Percentiles rank a stretch among this genome's conserved stretches.
Conservation (phyloP, 2,113 vertebrate species). For the Tyto alba region DNA sequence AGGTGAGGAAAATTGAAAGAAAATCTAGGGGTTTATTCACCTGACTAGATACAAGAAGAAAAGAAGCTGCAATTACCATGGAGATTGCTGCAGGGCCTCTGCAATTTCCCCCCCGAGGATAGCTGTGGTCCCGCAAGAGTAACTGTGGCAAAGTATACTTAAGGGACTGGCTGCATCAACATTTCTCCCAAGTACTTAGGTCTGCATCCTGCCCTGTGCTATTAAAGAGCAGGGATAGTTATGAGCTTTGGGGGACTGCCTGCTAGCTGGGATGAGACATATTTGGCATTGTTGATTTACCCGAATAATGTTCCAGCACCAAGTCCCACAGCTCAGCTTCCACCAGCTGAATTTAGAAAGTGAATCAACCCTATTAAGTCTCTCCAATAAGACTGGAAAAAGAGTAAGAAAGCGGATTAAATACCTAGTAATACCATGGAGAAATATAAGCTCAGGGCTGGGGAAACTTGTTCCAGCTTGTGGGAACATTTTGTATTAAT, state of each 20-base stretch:
- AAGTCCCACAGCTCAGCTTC: not conserved
- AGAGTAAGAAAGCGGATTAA: not conserved
- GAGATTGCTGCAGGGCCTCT: not conserved
- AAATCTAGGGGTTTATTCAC: not conserved
- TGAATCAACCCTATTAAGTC: not conserved
- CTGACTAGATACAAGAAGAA: not conserved
- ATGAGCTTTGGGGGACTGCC: not conserved
- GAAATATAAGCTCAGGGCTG: not conserved
- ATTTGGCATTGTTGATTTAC: not conserved
- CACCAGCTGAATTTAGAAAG: not conserved
- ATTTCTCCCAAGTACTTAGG: not conserved
- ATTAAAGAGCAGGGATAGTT: not conserved
- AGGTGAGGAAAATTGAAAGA: not conserved
- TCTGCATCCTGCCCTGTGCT: not conserved
- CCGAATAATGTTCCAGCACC: not conserved
- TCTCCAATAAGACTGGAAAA: not conserved
- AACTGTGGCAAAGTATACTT: not conserved
- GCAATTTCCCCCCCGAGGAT: not conserved
- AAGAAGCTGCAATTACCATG: not conserved
- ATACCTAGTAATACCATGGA: not conserved
- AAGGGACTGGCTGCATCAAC: not conserved
- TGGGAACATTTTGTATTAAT: not conserved
- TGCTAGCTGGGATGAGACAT: not conserved
- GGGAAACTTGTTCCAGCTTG: not conserved
- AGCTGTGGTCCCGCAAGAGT: not conserved